A percentile compares a stretch with the other conserved stretches of the same genome.
Conservation (phyloP, 2,113 vertebrate species). For the Anguilla japonica region DNA sequence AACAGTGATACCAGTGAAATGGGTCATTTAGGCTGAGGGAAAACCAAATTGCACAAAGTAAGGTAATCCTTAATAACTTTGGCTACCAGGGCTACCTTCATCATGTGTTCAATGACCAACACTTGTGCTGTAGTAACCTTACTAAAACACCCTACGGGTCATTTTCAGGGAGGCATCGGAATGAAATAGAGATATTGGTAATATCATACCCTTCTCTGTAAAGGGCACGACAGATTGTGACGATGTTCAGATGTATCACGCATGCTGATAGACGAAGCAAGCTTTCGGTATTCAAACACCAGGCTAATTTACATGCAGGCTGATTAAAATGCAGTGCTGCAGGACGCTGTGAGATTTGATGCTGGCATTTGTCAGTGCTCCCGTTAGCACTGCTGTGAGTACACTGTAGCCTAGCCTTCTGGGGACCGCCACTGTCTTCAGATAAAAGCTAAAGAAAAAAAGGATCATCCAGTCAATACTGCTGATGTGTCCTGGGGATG, state of each 20-base stretch:
- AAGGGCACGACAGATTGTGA: not conserved
- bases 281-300: not conserved
- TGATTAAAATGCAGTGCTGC: conserved; percentile 6
- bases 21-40: not conserved
- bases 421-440: not conserved
- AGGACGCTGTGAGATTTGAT: not conserved
- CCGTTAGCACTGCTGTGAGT: not conserved
- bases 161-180: not conserved
- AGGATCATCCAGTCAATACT: not conserved
- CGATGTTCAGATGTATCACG: not conserved
- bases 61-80: not conserved
- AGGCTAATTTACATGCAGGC: not conserved
- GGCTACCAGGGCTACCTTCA: not conserved
- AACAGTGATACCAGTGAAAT: not conserved
- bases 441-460: not conserved
- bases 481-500: not conserved
- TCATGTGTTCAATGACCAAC: not conserved
- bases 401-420: not conserved
- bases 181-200: not conserved
- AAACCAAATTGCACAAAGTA: not conserved
- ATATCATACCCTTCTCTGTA: not conserved
- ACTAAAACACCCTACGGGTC: not conserved
- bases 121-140: not conserved
- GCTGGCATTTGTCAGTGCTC: conserved; percentile 16
- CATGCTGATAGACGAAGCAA: not conserved